Percentiles rank a stretch among this genome's conserved stretches.
phyloP scores from a whole-genome alignment of 2,113 vertebrate species.

The Lasiurus borealis region DNA sequence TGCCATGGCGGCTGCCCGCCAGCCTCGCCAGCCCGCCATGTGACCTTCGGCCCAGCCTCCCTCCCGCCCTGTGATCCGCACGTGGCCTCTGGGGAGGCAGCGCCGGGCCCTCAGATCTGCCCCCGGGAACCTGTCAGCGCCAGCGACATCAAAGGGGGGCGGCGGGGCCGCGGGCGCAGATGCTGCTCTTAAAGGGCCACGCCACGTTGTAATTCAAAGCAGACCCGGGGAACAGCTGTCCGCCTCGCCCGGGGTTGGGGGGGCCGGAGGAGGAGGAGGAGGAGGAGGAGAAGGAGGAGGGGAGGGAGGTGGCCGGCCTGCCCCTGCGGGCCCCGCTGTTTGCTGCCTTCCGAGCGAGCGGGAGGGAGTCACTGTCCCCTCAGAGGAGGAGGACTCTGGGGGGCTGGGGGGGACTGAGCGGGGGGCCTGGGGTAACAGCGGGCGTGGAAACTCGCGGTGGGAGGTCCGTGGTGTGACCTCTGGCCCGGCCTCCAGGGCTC shows the following conservation, averaged over 20 bases:
- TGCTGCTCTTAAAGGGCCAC: conserved; percentile 91
- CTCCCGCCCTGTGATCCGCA: conserved; percentile 68
- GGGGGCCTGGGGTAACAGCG: no score
- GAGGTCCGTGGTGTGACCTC: background rate
- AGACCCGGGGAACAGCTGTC: conserved; percentile 92
- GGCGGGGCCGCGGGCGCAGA: conserved; percentile 86
- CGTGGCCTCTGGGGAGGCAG: conserved; percentile 76
- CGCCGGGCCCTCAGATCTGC: conserved; percentile 89
- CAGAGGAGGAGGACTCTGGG: background rate
- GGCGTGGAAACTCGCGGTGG: background rate
- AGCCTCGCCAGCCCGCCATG: background rate
- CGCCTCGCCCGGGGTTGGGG: no score
- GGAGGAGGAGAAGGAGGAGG: no score
- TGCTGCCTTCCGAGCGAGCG: background rate
- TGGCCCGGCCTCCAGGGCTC: no score
- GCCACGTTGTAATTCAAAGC: conserved; percentile 89
- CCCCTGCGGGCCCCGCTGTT: no score
- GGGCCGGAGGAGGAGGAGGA: no score
- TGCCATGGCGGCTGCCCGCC: background rate
- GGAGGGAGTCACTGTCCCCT: rapidly evolving
- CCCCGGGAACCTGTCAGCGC: conserved; percentile 90
- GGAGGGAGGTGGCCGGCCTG: background rate
- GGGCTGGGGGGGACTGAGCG: background rate
- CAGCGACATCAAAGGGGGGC: conserved; percentile 92
- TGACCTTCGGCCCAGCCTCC: conserved; percentile 63